These are phyloP conservation scores for Noctua fimbriata DNA, from an alignment of 2,888 invertebrate genomes.

Conservation along the genomic window DNA sequence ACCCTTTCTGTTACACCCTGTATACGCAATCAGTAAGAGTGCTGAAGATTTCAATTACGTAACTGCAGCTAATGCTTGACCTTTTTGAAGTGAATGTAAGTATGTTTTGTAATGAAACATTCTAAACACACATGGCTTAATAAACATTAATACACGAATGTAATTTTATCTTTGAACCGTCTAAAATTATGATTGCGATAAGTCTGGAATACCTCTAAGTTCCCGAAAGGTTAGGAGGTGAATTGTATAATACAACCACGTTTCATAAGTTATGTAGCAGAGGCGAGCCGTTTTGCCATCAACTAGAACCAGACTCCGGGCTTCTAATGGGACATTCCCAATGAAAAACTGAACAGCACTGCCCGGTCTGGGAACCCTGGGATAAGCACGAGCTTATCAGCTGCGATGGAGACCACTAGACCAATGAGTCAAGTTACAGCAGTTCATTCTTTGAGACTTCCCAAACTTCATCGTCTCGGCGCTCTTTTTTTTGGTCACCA, in stretches of 20 bases:
- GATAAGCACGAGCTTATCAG: not conserved
- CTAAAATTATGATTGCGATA: not conserved
- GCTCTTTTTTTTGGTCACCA: no score
- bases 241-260: no score
- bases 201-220: not conserved
- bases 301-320: not conserved
- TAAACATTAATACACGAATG: not conserved
- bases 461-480: no score
- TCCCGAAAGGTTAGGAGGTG: not conserved
- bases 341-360: not conserved
- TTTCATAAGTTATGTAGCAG: not conserved
- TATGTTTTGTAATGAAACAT: constrained; percentile 16
- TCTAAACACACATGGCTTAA: not conserved
- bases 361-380: not conserved
- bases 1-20: no score
- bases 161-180: not conserved
- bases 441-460: no score
- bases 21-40: not conserved
- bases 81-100: constrained; percentile 3
- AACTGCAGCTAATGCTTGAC: constrained; percentile 6
- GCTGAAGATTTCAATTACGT: not conserved
- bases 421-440: not conserved
- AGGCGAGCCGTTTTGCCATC: not conserved
- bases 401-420: not conserved
- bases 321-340: no score